Percentiles rank a stretch among this genome's conserved stretches.
phyloP scores from a whole-genome alignment of 2,113 vertebrate species.

The Malaclemys terrapin region DNA sequence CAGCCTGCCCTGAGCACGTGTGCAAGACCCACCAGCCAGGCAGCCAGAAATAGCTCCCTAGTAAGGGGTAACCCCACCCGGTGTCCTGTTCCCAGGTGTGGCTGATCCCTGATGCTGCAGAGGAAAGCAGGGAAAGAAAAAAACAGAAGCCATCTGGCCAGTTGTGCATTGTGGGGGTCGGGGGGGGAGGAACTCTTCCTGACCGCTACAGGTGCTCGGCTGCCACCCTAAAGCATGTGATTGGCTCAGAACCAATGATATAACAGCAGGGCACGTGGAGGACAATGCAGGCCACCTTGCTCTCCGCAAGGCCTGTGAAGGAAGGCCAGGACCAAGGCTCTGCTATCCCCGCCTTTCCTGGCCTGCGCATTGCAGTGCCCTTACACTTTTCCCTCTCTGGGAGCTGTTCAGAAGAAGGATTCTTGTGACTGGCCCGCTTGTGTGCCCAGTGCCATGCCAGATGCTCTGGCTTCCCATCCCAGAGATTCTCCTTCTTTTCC shows the following conservation, averaged over 20 bases:
- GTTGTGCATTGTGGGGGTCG: neutral
- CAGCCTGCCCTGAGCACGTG: neutral
- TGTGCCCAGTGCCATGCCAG: neutral
- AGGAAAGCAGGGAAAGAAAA: neutral
- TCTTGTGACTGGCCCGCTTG: neutral
- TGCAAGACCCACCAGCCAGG: neutral
- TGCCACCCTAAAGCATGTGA: neutral
- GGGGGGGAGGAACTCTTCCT: neutral
- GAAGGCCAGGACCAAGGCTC: neutral
- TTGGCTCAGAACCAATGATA: neutral
- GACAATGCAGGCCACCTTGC: neutral
- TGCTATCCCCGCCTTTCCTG: too few relatives aligned
- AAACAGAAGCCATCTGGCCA: neutral
- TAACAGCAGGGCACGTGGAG: neutral
- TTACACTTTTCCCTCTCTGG: neutral
- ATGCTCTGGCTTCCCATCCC: neutral
- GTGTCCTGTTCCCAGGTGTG: neutral
- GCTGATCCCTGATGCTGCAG: neutral
- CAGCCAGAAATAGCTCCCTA: neutral
- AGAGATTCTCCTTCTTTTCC: neutral
- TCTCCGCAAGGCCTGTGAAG: too few relatives aligned
- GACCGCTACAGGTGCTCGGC: neutral
- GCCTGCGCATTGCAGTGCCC: neutral
- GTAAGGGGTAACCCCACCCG: neutral
- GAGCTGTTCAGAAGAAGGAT: neutral